Conservation (phyloP, 2,797 vertebrate genomes). For the Chelon labrosus region DNA sequence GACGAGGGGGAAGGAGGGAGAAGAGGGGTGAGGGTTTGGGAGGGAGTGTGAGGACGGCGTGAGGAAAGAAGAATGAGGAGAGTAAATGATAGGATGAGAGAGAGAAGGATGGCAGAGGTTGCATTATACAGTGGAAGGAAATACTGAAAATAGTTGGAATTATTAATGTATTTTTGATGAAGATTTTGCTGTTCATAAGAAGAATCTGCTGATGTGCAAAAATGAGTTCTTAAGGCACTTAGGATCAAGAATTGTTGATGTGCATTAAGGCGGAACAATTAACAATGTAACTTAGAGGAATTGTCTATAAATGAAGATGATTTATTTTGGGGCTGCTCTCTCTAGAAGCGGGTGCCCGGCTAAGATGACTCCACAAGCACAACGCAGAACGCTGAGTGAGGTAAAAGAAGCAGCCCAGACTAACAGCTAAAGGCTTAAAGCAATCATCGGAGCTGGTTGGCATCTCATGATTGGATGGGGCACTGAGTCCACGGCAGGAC, state of each 20-base stretch:
- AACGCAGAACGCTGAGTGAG: not conserved
- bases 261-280: not conserved
- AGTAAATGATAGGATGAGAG: conserved; percentile 28
- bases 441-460: too few relatives aligned
- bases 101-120: conserved; percentile 8
- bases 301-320: not conserved
- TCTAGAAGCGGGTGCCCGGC: not conserved
- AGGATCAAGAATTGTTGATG: not conserved
- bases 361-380: not conserved
- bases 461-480: too few relatives aligned
- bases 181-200: not conserved
- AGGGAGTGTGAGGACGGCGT: conserved; percentile 30
- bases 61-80: conserved; percentile 29
- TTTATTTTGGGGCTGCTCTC: not conserved
- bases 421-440: too few relatives aligned
- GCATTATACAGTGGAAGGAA: not conserved
- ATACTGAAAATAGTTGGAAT: not conserved
- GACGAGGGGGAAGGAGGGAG: conserved; percentile 13
- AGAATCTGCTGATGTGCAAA: not conserved
- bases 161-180: not conserved
- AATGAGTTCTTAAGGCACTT: not conserved
- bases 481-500: too few relatives aligned
- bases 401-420: too few relatives aligned
- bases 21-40: conserved; percentile 22
- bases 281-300: not conserved